Evolutionary conservation across 2,888 invertebrate genomes (phyloP).

Genomic region (Melieria omissa): DNA sequence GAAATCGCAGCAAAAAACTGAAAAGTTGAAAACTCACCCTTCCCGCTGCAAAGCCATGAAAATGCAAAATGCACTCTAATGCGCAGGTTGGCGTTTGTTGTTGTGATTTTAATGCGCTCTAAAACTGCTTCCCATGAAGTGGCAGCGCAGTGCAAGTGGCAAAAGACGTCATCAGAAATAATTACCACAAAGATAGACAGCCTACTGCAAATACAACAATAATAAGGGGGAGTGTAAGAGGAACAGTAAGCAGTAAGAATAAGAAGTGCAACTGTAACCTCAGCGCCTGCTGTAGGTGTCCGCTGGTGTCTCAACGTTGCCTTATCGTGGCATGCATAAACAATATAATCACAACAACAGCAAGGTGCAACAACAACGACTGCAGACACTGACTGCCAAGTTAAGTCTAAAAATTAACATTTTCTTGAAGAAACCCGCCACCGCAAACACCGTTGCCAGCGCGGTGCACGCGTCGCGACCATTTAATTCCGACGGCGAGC

Average conservation of each 20-base stretch:
- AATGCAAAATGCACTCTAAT: neutral
- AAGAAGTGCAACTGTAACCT: too few species aligned
- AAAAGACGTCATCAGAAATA: constrained; percentile 11
- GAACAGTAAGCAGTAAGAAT: neutral
- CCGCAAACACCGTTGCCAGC: neutral
- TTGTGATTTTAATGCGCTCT: constrained; percentile 25
- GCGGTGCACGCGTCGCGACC: neutral
- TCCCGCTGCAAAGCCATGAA: neutral
- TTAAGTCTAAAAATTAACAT: constrained; percentile 17
- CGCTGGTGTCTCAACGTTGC: too few species aligned
- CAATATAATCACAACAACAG: constrained; percentile 18
- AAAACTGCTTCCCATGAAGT: constrained; percentile 29
- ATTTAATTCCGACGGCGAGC: too few species aligned
- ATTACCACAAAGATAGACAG: neutral
- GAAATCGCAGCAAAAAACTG: constrained; percentile 11
- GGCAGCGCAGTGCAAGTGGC: constrained; percentile 10
- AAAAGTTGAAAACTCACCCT: neutral
- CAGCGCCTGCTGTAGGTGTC: too few species aligned
- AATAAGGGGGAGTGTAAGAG: neutral
- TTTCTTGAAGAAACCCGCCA: neutral
- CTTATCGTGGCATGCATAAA: neutral
- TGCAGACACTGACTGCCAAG: constrained; percentile 9
- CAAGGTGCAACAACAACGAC: constrained; percentile 8
- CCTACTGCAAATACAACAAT: neutral
- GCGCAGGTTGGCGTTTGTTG: constrained; percentile 8